Evolutionary conservation across 1,140 invertebrate species (phyloP).

Genomic region (Macrotrachela quadricornifera): DNA sequence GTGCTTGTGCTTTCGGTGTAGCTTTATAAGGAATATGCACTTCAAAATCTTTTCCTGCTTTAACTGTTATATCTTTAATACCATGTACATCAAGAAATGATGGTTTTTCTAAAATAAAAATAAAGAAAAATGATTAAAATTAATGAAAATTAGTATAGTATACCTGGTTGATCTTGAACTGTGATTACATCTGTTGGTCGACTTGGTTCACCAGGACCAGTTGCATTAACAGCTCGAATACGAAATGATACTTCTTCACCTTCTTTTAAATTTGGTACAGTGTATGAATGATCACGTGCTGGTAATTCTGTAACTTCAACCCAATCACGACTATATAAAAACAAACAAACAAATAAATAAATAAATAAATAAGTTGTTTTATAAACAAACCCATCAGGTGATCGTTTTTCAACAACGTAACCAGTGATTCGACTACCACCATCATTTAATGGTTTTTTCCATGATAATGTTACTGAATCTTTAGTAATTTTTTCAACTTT

Average conservation of each 20-base stretch:
- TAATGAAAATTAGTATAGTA: no score
- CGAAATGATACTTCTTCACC: constrained; percentile 86
- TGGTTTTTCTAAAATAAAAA: constrained; percentile 44
- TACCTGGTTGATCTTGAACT: constrained; percentile 65
- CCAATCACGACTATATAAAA: constrained; percentile 8
- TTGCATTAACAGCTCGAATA: constrained; percentile 74
- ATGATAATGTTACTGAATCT: constrained; percentile 49
- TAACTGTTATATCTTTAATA: constrained; percentile 75
- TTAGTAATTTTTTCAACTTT: constrained; percentile 58
- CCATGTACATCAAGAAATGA: constrained; percentile 76
- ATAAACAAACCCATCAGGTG: constrained; percentile 29
- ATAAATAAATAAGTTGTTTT: no score
- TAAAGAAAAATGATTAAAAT: background rate
- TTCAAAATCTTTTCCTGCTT: constrained; percentile 86
- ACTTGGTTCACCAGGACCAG: constrained; percentile 73
- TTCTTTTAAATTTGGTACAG: constrained; percentile 65
- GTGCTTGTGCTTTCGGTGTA: constrained; percentile 75
- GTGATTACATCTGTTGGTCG: constrained; percentile 55
- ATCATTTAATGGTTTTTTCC: constrained; percentile 74
- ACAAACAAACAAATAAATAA: no score
- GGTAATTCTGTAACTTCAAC: constrained; percentile 7
- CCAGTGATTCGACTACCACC: constrained; percentile 83
- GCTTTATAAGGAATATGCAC: constrained; percentile 82
- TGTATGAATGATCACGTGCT: constrained; percentile 1
- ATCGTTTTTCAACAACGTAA: constrained; percentile 76